A percentile compares a stretch with the other conserved stretches of the same genome.
These are phyloP conservation scores for Epistrophella euchroma DNA, from an alignment of 2,888 invertebrate genomes.

Conservation along the genomic window DNA sequence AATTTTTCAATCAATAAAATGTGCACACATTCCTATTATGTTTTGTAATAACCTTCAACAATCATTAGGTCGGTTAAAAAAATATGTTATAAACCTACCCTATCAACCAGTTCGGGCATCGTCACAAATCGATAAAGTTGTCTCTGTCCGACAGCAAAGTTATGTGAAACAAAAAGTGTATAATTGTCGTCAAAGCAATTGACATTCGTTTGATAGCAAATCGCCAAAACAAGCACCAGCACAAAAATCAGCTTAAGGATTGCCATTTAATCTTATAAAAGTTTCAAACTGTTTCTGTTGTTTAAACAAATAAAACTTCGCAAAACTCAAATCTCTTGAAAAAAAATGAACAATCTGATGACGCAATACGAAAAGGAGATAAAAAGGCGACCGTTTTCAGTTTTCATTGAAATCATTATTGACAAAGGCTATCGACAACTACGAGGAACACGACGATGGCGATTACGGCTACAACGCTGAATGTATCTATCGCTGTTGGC, in stretches of 20 bases:
- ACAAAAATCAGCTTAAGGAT: slow-evolving; percentile 69
- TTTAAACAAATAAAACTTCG: slow-evolving; percentile 5
- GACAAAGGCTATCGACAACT: slow-evolving; percentile 50
- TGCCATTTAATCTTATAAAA: slow-evolving; percentile 57
- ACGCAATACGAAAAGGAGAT: neutral
- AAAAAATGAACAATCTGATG: slow-evolving; percentile 1
- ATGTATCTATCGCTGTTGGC: slow-evolving; percentile 24
- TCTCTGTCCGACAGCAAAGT: slow-evolving; percentile 53
- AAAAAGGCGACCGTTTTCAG: slow-evolving; percentile 4
- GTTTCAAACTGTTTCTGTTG: slow-evolving; percentile 31
- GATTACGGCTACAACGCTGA: neutral
- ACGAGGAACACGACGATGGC: neutral
- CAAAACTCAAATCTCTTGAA: slow-evolving; percentile 8
- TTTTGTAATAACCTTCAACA: no score
- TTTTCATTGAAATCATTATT: slow-evolving; percentile 64
- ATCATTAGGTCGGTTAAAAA: no score
- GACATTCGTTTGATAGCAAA: slow-evolving; percentile 73
- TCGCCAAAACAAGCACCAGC: slow-evolving; percentile 55
- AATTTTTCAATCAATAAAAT: no score
- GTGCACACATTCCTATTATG: no score
- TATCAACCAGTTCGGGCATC: slow-evolving; percentile 68
- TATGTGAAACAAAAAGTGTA: slow-evolving; percentile 55
- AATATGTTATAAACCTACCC: slow-evolving; percentile 47
- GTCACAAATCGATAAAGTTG: slow-evolving; percentile 72
- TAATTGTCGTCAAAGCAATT: slow-evolving; percentile 70